Percentiles rank a stretch among this genome's conserved stretches.
Conservation (phyloP, 2,888 invertebrate species). For the Amblyjoppa proteus region DNA sequence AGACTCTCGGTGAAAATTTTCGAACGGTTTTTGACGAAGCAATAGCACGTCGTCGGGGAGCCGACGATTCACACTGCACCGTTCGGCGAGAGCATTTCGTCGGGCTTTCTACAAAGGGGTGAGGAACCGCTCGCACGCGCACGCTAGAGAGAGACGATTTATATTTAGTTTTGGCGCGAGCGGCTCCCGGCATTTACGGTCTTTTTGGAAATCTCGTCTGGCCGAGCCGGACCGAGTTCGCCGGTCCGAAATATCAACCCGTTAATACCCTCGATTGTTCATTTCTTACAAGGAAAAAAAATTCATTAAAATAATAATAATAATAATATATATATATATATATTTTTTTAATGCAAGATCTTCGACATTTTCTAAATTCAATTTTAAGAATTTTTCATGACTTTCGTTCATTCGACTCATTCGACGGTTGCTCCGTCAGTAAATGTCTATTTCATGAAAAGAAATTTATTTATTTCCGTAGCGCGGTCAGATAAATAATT, state of each 20-base stretch:
- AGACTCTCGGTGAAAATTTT: neutral
- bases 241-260: constrained; percentile 40
- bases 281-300: neutral
- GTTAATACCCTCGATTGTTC: neutral
- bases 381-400: neutral
- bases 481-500: neutral
- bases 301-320: neutral
- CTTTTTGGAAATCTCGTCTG: constrained; percentile 80
- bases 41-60: constrained; percentile 61
- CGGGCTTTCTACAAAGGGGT: constrained; percentile 78
- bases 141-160: constrained; percentile 71
- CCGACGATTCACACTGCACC: constrained; percentile 62
- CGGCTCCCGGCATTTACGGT: constrained; percentile 77
- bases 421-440: neutral
- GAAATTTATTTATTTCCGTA: neutral
- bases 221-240: constrained; percentile 51
- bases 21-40: constrained; percentile 4
- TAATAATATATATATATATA: neutral
- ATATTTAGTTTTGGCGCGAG: constrained; percentile 84
- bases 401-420: no score
- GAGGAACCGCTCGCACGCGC: constrained; percentile 49
- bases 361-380: neutral
- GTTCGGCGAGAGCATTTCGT: constrained; percentile 71
- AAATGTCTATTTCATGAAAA: neutral
- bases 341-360: no score